Conservation (phyloP, 2,113 vertebrate species). For the Phalacrocorax brasilianus region DNA sequence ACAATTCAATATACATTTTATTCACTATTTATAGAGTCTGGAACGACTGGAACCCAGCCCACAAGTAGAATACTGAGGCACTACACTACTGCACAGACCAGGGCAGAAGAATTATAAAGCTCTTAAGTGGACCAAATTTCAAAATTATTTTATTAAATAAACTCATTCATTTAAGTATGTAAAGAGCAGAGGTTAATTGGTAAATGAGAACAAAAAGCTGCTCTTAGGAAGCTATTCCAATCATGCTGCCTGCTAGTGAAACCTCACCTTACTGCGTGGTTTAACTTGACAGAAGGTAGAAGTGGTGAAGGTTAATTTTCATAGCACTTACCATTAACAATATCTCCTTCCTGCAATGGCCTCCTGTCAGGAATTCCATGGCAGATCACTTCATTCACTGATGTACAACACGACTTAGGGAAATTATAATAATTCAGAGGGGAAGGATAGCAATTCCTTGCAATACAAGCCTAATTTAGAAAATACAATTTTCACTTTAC, state of each 20-base stretch:
- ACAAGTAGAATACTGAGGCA: not conserved
- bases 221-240: not conserved
- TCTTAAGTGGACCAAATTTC: not conserved
- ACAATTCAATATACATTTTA: not conserved
- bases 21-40: not conserved
- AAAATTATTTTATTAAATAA: not conserved
- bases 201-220: not conserved
- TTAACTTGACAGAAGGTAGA: not conserved
- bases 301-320: not conserved
- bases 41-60: not conserved
- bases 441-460: constrained; percentile 96
- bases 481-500: not conserved
- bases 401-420: constrained; percentile 98
- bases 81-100: not conserved
- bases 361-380: constrained; percentile 96
- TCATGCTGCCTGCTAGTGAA: not conserved
- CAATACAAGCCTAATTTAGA: constrained; percentile 88
- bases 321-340: constrained; percentile 88
- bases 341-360: constrained; percentile 91
- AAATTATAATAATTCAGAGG: constrained; percentile 99
- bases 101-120: not conserved
- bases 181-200: not conserved
- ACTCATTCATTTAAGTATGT: not conserved
- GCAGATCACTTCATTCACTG: constrained; percentile 98
- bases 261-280: not conserved